Base-by-base conservation (phyloP, 1,140 invertebrate genomes). In the Drosophila rhopaloa region DNA sequence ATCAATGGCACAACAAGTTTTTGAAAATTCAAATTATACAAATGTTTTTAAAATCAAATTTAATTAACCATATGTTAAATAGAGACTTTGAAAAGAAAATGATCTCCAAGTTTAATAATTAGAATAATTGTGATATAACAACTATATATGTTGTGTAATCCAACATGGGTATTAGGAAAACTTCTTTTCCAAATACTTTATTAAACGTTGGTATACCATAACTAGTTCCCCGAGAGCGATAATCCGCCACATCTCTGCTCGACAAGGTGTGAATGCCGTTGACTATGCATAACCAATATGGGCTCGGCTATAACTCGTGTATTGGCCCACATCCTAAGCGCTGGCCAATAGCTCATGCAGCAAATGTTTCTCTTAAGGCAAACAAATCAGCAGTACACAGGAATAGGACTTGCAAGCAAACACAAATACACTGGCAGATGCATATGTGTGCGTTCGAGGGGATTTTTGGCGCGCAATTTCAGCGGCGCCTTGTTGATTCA, bases 381-480 rank as follows among this genome's bases (percentile, higher is more conserved):
- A 70, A 71, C 51, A 71, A 71, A 71, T 71, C 68, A 70, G 67
- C 14, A 32, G 35, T 37, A 57, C 35, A 55, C 51, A 9, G 19
- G 10, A 4, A 3, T 27, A 37, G 59, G 35, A 16, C 9, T 11
- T 54, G 47, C 14, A 13, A 4, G n/a, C 40, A 60, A 38, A 41
- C 61, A 53, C 47, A 68, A 55, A 73, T 41, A 48, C n/a, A 10
- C 40, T 11, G 47, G 38, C 51, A 37, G 11, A 43, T 50, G 54
- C 61, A 47, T n/a, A 35, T 40, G 24, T 68, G 29, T 63, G 48
- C 16, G 38, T 38, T 27, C 0, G 13, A 7, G 48, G 35, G 38
- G 38, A 70, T 71, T 59, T 84, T 84, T 85, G 67, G 74, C 78
- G 68, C 74, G 59, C 63, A 57, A 67, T 74, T 73, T 48, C 35